These are phyloP conservation scores for Enteromius anoplus DNA, from an alignment of 2,797 vertebrate genomes.

Conservation along the genomic window DNA sequence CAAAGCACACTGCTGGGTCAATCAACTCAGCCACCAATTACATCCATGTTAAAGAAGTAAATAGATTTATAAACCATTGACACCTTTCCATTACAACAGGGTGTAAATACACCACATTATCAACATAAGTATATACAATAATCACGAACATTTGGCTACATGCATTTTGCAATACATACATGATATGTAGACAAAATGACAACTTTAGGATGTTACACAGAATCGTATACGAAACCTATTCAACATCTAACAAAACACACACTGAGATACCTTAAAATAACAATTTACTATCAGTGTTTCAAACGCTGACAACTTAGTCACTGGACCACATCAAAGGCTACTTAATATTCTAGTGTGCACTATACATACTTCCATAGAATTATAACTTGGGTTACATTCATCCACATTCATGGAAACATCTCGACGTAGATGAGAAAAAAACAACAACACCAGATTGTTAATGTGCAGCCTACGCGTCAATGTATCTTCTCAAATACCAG, in stretches of 20 bases:
- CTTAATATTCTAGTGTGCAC: background rate
- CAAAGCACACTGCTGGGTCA: slow-evolving; percentile 27
- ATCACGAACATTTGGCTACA: background rate
- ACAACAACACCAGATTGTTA: background rate
- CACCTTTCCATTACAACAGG: too few species aligned
- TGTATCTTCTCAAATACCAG: background rate
- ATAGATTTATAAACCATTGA: too few species aligned
- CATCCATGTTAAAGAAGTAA: background rate
- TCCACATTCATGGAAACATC: background rate
- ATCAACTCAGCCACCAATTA: slow-evolving; percentile 5
- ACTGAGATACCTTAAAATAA: background rate
- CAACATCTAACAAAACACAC: too few species aligned
- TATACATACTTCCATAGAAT: background rate
- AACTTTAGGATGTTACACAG: background rate
- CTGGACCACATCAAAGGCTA: background rate
- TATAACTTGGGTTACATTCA: background rate
- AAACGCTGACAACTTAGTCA: background rate
- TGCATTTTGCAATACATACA: background rate
- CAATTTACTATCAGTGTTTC: background rate
- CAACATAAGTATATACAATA: too few species aligned
- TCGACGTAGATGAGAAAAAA: background rate
- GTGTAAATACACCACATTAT: too few species aligned
- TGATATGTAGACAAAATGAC: background rate
- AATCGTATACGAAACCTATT: background rate
- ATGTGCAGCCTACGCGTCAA: background rate